A percentile compares a stretch with the other conserved stretches of the same genome.
These are phyloP conservation scores for Rotaria macrura DNA, from an alignment of 2,888 invertebrate species.

Conservation along the genomic window DNA sequence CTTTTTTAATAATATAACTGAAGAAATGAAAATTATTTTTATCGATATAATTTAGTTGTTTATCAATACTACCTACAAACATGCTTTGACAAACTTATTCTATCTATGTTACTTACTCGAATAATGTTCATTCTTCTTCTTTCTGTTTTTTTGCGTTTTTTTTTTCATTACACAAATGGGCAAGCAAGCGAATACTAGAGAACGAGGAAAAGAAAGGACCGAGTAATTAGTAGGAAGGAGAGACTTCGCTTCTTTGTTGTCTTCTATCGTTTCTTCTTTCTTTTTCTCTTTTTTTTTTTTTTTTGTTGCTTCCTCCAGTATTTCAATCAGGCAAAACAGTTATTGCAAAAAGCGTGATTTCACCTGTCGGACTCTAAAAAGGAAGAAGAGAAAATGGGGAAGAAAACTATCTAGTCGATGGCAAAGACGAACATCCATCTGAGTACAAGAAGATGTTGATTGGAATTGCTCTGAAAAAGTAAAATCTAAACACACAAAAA, in stretches of 20 bases:
- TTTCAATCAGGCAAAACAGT: conserved; percentile 3
- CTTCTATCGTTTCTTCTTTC: background rate
- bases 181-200: background rate
- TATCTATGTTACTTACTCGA: background rate
- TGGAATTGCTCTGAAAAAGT: background rate
- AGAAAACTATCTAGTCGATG: conserved; percentile 1
- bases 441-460: background rate
- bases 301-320: background rate
- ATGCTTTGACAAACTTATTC: background rate
- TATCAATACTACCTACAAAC: background rate
- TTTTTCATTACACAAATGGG: background rate
- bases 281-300: background rate
- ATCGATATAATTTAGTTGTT: background rate
- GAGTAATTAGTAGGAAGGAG: background rate
- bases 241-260: background rate
- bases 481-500: no score
- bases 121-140: background rate
- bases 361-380: background rate
- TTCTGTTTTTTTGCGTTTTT: background rate
- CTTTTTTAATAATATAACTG: background rate
- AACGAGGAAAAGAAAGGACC: background rate
- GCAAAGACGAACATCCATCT: background rate
- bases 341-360: background rate
- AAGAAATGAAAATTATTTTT: background rate
- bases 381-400: background rate